These are phyloP conservation scores for Limnothrissa miodon DNA, from an alignment of 2,113 vertebrate species.

Conservation along the genomic window DNA sequence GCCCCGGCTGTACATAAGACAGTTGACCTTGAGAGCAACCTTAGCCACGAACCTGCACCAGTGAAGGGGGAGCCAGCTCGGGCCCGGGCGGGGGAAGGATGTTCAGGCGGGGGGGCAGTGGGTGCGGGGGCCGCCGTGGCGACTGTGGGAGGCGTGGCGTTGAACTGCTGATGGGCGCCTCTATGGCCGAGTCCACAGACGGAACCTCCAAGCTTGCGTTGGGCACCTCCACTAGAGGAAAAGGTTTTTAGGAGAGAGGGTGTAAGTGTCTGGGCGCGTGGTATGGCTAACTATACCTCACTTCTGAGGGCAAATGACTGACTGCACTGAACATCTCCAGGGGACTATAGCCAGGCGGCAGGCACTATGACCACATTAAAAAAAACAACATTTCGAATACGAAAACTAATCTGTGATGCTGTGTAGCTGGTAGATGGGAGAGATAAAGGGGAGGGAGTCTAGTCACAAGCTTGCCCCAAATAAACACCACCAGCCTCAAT, in stretches of 20 bases:
- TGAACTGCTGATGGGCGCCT: conserved; percentile 83
- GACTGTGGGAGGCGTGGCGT: conserved; percentile 84
- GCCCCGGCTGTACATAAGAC: background rate
- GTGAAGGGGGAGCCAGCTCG: conserved; percentile 85
- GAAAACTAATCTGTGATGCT: background rate
- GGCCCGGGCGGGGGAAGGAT: conserved; percentile 83
- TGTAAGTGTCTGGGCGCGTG: background rate
- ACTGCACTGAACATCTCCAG: background rate
- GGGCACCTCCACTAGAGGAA: conserved; percentile 73
- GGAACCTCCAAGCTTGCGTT: conserved; percentile 75
- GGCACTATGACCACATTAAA: background rate
- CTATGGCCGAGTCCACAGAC: conserved; percentile 58
- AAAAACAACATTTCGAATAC: background rate
- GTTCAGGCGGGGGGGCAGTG: conserved; percentile 83
- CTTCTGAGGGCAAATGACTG: background rate
- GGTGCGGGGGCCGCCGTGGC: conserved; percentile 81
- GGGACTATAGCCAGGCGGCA: background rate
- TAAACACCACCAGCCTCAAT: background rate
- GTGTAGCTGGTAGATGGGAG: background rate
- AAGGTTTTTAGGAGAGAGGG: background rate
- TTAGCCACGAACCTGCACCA: conserved; percentile 65
- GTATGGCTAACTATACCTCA: background rate
- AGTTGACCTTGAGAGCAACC: background rate
- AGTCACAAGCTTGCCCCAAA: background rate
- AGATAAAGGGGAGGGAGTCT: background rate